Evolutionary conservation across 2,113 vertebrate species (phyloP).

Genomic region (Equus przewalskii): DNA sequence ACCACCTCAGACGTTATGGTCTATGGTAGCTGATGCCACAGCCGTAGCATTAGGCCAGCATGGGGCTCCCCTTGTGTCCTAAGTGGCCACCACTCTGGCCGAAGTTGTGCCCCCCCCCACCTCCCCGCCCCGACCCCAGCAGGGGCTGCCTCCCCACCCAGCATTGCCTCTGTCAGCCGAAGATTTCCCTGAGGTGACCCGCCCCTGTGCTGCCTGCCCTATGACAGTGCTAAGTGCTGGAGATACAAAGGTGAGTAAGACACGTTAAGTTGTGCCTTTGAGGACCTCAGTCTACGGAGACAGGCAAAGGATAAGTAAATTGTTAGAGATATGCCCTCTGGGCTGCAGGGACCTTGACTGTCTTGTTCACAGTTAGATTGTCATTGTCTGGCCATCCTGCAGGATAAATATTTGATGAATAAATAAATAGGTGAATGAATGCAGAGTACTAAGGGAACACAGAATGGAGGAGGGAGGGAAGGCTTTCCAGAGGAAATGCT

Average conservation of each 20-base stretch:
- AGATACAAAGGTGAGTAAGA: neutral
- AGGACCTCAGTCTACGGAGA: neutral
- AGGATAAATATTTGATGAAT: neutral
- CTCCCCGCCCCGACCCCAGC: neutral
- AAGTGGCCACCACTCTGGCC: neutral
- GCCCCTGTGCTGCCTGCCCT: fast-evolving
- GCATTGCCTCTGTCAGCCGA: neutral
- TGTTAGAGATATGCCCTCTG: neutral
- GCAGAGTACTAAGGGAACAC: neutral
- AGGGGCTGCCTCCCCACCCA: neutral
- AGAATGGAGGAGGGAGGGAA: neutral
- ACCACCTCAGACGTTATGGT: slow-evolving; percentile 92
- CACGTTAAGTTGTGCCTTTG: neutral
- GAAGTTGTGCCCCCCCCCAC: too few species aligned
- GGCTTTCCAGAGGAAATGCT: neutral
- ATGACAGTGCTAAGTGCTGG: neutral
- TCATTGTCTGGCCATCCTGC: neutral
- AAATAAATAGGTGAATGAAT: neutral
- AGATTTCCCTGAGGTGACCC: neutral
- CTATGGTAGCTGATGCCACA: slow-evolving; percentile 91
- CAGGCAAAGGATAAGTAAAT: neutral
- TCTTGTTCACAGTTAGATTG: neutral
- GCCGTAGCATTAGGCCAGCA: neutral
- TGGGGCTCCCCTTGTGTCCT: neutral
- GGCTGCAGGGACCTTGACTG: neutral